Evolutionary conservation across 1,140 invertebrate genomes (phyloP).

Genomic region (Wasmannia auropunctata): DNA sequence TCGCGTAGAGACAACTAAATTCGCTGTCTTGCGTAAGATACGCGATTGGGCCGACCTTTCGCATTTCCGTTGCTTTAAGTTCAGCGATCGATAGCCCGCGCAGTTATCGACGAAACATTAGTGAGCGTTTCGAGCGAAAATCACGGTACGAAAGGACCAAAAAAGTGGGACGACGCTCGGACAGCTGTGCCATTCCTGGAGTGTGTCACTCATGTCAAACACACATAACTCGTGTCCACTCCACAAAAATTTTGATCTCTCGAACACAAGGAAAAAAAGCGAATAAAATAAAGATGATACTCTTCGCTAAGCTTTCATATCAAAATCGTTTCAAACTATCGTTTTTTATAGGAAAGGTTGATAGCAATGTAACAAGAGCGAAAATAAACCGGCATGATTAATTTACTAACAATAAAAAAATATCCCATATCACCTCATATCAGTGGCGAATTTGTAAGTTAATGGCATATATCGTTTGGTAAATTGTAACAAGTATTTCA

Average conservation of each 20-base stretch:
- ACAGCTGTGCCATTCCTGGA: conserved; percentile 71
- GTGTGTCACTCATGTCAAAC: no score
- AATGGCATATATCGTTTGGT: not conserved
- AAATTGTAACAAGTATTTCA: not conserved
- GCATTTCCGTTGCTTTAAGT: conserved; percentile 55
- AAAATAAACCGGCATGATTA: conserved; percentile 29
- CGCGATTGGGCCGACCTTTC: conserved; percentile 51
- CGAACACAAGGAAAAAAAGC: not conserved
- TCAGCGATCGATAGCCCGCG: conserved; percentile 52
- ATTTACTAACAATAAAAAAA: not conserved
- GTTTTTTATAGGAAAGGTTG: conserved; percentile 40
- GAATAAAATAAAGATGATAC: not conserved
- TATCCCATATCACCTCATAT: not conserved
- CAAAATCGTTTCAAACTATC: conserved; percentile 42
- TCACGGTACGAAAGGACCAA: conserved; percentile 47
- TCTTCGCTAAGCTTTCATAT: conserved; percentile 47
- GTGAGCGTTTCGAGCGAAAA: conserved; percentile 48
- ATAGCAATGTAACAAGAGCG: conserved; percentile 24
- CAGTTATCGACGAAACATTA: conserved; percentile 34
- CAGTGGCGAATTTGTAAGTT: conserved; percentile 28
- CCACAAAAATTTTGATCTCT: conserved; percentile 54
- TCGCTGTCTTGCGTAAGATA: conserved; percentile 63
- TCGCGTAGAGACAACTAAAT: conserved; percentile 48
- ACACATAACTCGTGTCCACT: conserved; percentile 33
- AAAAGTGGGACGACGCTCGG: conserved; percentile 40